These are phyloP conservation scores for Tipula unca DNA, from an alignment of 2,888 invertebrate species.

Conservation along the genomic window DNA sequence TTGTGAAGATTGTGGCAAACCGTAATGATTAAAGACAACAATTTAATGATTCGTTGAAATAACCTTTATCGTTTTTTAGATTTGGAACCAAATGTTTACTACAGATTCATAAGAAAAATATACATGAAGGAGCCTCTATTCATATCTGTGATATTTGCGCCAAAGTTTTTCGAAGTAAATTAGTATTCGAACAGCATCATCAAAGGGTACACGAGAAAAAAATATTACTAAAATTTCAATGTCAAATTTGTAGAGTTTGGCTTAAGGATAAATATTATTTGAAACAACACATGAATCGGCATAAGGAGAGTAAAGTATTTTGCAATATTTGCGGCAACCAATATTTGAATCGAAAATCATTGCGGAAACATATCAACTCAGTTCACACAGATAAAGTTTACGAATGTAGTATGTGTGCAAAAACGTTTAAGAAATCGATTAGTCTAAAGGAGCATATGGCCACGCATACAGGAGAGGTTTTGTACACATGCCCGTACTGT, in stretches of 20 bases:
- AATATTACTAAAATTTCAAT: conserved; percentile 22
- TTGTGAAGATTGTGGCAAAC: background rate
- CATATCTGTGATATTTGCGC: conserved; percentile 24
- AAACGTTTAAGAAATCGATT: conserved; percentile 25
- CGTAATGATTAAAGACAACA: background rate
- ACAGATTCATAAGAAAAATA: background rate
- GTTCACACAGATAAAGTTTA: conserved; percentile 22
- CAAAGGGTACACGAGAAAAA: conserved; percentile 20
- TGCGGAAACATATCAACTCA: conserved; percentile 24
- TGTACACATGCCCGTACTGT: conserved; percentile 26
- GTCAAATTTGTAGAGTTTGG: conserved; percentile 22
- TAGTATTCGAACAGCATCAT: conserved; percentile 22
- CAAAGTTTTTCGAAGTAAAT: conserved; percentile 2
- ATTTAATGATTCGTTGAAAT: background rate
- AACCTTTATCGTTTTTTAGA: background rate
- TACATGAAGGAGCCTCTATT: conserved; percentile 15
- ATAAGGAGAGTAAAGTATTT: conserved; percentile 16
- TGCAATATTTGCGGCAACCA: conserved; percentile 24
- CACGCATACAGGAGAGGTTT: conserved; percentile 24
- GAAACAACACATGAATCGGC: conserved; percentile 21
- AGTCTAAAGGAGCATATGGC: conserved; percentile 26
- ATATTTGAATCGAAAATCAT: conserved; percentile 24
- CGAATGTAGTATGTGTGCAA: conserved; percentile 24
- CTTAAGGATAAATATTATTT: conserved; percentile 14
- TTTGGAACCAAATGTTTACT: background rate